A percentile compares a stretch with the other conserved stretches of the same genome.
phyloP scores from a whole-genome alignment of 2,888 invertebrate species.

The Smittia aterrima region DNA sequence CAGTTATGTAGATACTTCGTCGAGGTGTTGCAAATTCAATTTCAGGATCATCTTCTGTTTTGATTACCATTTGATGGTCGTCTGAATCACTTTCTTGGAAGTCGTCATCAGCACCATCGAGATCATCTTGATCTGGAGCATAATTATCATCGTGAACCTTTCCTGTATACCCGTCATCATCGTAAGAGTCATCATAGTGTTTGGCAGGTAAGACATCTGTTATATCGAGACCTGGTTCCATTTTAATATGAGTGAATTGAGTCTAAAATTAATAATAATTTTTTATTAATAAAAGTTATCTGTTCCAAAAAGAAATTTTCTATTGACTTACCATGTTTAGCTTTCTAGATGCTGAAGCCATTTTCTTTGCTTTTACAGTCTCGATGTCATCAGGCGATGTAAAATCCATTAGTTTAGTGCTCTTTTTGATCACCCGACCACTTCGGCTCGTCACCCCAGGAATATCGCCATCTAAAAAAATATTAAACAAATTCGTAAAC shows the following conservation, averaged over 20 bases:
- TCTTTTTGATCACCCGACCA: slow-evolving; percentile 31
- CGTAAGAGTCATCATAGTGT: slow-evolving; percentile 43
- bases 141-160: slow-evolving; percentile 44
- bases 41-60: slow-evolving; percentile 48
- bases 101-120: slow-evolving; percentile 46
- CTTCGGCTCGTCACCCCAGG: slow-evolving; percentile 21
- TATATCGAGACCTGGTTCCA: slow-evolving; percentile 34
- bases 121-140: slow-evolving; percentile 46
- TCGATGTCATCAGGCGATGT: slow-evolving; percentile 85
- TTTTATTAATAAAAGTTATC: too few relatives aligned
- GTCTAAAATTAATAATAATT: background rate
- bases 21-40: slow-evolving; percentile 49
- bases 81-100: slow-evolving; percentile 46
- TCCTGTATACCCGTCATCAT: slow-evolving; percentile 44
- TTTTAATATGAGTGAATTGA: slow-evolving; percentile 25
- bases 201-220: background rate
- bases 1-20: slow-evolving; percentile 68
- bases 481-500: background rate
- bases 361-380: slow-evolving; percentile 43
- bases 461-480: slow-evolving; percentile 4
- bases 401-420: slow-evolving; percentile 83
- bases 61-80: slow-evolving; percentile 35
- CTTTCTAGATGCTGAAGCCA: slow-evolving; percentile 36
- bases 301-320: background rate
- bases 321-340: slow-evolving; percentile 10